Percentiles rank a stretch among this genome's conserved stretches.
phyloP scores from a whole-genome alignment of 2,888 invertebrate genomes.

The Syrista parreyssii region DNA sequence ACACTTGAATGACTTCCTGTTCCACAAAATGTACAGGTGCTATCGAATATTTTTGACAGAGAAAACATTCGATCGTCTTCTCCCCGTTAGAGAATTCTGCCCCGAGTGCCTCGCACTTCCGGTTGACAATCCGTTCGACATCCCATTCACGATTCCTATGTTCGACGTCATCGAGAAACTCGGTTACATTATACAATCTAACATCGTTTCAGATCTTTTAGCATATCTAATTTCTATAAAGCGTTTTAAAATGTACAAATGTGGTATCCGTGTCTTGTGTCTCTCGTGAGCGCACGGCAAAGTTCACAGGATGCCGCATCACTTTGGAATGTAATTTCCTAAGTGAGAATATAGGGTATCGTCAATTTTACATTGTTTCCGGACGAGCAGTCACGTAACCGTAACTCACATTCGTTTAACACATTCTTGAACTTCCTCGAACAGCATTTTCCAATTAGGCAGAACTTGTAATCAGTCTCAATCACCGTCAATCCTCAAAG shows the following conservation, averaged over 20 bases:
- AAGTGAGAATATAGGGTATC: neutral
- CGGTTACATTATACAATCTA: constrained; percentile 25
- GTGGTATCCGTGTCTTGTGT: neutral
- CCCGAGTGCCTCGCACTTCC: neutral
- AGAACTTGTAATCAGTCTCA: neutral
- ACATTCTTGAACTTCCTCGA: neutral
- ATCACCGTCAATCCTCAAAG: neutral
- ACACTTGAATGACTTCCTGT: neutral
- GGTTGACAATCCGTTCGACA: constrained; percentile 26
- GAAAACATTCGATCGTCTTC: neutral
- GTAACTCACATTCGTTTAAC: neutral
- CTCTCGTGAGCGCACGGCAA: neutral
- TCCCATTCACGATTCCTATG: constrained; percentile 28
- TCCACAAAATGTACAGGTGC: neutral
- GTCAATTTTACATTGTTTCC: neutral
- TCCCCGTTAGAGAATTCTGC: neutral
- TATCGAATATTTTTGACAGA: neutral
- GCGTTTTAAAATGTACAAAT: constrained; percentile 39
- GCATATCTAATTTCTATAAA: constrained; percentile 37
- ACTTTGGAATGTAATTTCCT: neutral
- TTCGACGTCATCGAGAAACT: constrained; percentile 35
- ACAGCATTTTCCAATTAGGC: neutral
- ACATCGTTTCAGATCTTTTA: constrained; percentile 33
- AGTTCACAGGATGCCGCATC: neutral
- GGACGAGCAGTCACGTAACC: neutral